Base-by-base conservation (phyloP, 2,797 vertebrate species). In the Cetoscarus ocellatus region DNA sequence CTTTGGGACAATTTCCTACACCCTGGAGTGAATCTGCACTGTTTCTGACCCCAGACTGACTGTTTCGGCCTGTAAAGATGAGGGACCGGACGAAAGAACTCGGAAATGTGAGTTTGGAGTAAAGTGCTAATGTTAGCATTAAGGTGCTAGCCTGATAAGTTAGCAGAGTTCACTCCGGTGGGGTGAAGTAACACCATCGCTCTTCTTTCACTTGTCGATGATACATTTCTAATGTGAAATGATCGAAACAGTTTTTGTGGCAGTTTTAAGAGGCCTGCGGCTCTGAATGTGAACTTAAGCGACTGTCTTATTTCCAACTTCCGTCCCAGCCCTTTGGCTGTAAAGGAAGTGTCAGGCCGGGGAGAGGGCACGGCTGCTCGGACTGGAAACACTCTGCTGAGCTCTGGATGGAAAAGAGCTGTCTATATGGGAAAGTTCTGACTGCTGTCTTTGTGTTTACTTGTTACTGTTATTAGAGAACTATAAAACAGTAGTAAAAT, bases 11-110 rank as follows among this genome's bases (percentile, higher is more conserved):
- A 8, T 35, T 49, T 7, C 0, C 4, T 36, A 5, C 3, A 17
- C 38, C 39, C 47, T 17, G 10, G 11, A 10, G 15, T 3, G 11
- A 15, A 58, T 7, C 42, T 0, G 40, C 60, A 5, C 43, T 6
- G 7, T 49, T 40, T 39, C 44, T 18, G 43, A n/a, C 14, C 6
- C 1, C 36, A 8, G 68, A 18, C 18, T n/a, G 47, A 7, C 38
- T 27, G 40, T 64, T 39, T 44, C 12, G 2, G 7, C 42, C 38
- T 42, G 50, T 73, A 64, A 83, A 67, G 58, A 95, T 95, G 94
- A 88, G 94, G 82, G 94, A 95, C 84, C 91, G 94, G 53, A 95
- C 94, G 0, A 94, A 94, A 82, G 94, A 95, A 50, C 67, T 95
- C 12, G 93, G 93, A 81, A 94, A 93, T 35, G 94, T 95, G 86